Conservation (phyloP, 2,797 vertebrate species). For the Rhyacichthys aspro region DNA sequence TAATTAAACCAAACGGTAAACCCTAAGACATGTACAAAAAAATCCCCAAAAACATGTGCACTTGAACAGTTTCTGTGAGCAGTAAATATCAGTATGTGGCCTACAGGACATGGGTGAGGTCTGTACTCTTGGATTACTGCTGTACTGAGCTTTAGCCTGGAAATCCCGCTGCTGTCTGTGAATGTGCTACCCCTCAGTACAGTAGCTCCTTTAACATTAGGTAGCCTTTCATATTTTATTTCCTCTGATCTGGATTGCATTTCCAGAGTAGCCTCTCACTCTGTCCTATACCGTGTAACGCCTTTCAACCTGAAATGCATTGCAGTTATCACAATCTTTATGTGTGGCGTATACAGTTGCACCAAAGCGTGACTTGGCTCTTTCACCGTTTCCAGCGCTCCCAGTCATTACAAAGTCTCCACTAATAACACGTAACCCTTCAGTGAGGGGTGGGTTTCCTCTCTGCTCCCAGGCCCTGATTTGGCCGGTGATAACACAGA, state of each 20-base stretch:
- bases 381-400: constrained; percentile 26
- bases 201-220: constrained; percentile 52
- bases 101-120: constrained; percentile 15
- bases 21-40: too few relatives aligned
- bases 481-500: constrained; percentile 69
- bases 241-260: constrained; percentile 55
- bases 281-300: constrained; percentile 56
- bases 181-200: constrained; percentile 37
- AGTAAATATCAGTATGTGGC: not conserved
- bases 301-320: constrained; percentile 62
- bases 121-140: constrained; percentile 29
- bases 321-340: constrained; percentile 72
- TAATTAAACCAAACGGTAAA: not conserved
- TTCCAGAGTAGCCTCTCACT: constrained; percentile 49
- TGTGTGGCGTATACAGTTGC: constrained; percentile 64
- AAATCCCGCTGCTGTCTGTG: constrained; percentile 38
- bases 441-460: constrained; percentile 64
- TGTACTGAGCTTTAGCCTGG: constrained; percentile 24
- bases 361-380: constrained; percentile 68
- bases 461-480: constrained; percentile 58
- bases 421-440: constrained; percentile 73
- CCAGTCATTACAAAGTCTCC: constrained; percentile 60
- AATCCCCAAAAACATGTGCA: too few relatives aligned
- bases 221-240: constrained; percentile 25
- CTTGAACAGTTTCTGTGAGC: not conserved